A percentile compares a stretch with the other conserved stretches of the same genome.
phyloP scores from a whole-genome alignment of 2,888 invertebrate genomes.

The Dicycla oo region DNA sequence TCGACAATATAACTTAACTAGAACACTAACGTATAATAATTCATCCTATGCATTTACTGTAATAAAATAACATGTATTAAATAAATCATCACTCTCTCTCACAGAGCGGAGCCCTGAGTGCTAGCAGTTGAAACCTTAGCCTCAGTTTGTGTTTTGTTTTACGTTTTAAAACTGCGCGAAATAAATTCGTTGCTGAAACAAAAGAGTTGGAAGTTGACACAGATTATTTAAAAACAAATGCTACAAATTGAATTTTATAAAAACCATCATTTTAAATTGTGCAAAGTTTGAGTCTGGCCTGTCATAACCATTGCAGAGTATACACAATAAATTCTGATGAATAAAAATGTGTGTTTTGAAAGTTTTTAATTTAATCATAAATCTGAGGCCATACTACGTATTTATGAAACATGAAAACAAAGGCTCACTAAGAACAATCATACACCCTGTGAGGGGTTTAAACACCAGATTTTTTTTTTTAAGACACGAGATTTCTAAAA shows the following conservation, averaged over 20 bases:
- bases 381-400: not conserved
- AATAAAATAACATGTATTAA: conserved; percentile 17
- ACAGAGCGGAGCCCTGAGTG: not conserved
- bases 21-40: conserved; percentile 61
- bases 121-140: conserved; percentile 24
- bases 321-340: conserved; percentile 8
- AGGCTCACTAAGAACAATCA: not conserved
- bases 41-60: conserved; percentile 27
- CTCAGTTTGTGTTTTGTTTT: conserved; percentile 30
- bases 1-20: conserved; percentile 73
- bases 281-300: conserved; percentile 25
- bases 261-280: conserved; percentile 20
- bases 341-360: conserved; percentile 4
- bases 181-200: conserved; percentile 20
- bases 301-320: conserved; percentile 20
- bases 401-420: not conserved
- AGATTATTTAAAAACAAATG: conserved; percentile 13
- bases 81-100: conserved; percentile 24
- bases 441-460: not conserved
- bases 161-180: conserved; percentile 28
- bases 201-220: conserved; percentile 24
- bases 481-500: not conserved
- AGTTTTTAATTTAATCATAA: conserved; percentile 7
- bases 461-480: not conserved
- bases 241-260: conserved; percentile 12